Base-by-base conservation (phyloP, 2,888 invertebrate species). In the Mellilla xanthometata region DNA sequence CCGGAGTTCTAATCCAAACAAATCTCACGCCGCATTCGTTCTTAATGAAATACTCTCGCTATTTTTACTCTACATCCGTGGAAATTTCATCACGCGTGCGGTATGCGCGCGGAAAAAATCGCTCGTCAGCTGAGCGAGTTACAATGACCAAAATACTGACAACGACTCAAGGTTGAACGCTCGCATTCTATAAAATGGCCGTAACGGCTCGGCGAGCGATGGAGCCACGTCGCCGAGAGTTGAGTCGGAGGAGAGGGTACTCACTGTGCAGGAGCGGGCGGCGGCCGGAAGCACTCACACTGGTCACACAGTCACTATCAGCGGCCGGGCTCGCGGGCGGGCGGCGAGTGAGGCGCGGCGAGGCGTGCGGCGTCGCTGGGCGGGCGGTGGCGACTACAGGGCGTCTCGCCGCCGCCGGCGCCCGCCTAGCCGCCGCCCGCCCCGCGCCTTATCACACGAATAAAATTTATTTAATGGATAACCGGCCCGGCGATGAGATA, bases 401-500 rank as follows among this genome's bases (percentile, higher is more conserved):
- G 76, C 82, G 83, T 68, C 84, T 72, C 68, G 69, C 57, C 76
- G 84, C 84, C 86, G 83, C 84, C 76, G 76, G 75, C 68, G 76
- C 83, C 75, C 24, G 24, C 24, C 24, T 8, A 24, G 73, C 72
- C 77, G 75, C 55, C 55, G 24, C 24, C 24, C 51, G 70, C 78
- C 84, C 76, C 81, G 79, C 84, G 72, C 73, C 81, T 83, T 83
- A 84, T 86, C 86, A 85, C 81, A 66, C 75, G 75, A 85, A 84
- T 85, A 78, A 86, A 85, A 86, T 86, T 81, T 81, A 85, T 87
- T 82, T 86, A 81, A 85, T 81, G 85, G 82, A 81, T 86, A 83
- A 86, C 81, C 79, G 71, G 69, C 65, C 65, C 71, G 70, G 63
- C 72, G 75, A 80, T 82, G 76, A 54, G 71, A 68, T 72, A 69